Conservation (phyloP, 1,140 invertebrate species). For the Choristoneura fumiferana region DNA sequence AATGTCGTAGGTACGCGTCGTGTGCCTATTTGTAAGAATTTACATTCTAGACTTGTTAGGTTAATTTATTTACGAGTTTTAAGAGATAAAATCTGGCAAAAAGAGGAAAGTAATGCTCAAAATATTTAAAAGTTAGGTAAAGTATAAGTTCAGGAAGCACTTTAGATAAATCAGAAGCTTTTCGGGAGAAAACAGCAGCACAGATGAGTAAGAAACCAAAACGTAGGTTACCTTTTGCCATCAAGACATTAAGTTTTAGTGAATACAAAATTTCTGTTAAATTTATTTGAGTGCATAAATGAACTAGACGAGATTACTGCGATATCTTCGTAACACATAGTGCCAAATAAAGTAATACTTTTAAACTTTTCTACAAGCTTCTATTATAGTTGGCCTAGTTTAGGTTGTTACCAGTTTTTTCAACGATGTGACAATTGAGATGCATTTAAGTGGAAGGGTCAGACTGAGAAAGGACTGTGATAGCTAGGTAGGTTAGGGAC, state of each 20-base stretch:
- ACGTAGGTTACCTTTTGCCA: slow-evolving; percentile 76
- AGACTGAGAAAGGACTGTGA: slow-evolving; percentile 78
- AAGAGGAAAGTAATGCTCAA: slow-evolving; percentile 62
- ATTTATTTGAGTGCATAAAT: slow-evolving; percentile 41
- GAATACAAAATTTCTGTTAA: slow-evolving; percentile 54
- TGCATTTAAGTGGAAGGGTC: slow-evolving; percentile 73
- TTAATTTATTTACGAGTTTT: slow-evolving; percentile 75
- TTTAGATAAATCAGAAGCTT: slow-evolving; percentile 37
- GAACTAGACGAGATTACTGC: slow-evolving; percentile 42
- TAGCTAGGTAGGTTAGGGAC: slow-evolving; percentile 73
- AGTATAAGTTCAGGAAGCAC: slow-evolving; percentile 44
- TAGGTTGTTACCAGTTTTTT: slow-evolving; percentile 75
- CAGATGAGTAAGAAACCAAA: slow-evolving; percentile 63
- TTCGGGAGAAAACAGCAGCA: slow-evolving; percentile 40
- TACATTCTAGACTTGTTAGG: slow-evolving; percentile 70
- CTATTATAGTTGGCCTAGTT: slow-evolving; percentile 61
- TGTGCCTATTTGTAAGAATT: slow-evolving; percentile 71
- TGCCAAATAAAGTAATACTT: slow-evolving; percentile 72
- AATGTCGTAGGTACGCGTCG: slow-evolving; percentile 64
- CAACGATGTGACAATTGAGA: slow-evolving; percentile 68
- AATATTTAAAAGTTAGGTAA: slow-evolving; percentile 58
- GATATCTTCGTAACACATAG: slow-evolving; percentile 59
- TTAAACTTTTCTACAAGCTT: slow-evolving; percentile 60
- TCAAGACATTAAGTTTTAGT: slow-evolving; percentile 64
- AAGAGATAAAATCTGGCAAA: slow-evolving; percentile 68